Conservation (phyloP, 2,888 invertebrate genomes). For the Platypus cylindrus region DNA sequence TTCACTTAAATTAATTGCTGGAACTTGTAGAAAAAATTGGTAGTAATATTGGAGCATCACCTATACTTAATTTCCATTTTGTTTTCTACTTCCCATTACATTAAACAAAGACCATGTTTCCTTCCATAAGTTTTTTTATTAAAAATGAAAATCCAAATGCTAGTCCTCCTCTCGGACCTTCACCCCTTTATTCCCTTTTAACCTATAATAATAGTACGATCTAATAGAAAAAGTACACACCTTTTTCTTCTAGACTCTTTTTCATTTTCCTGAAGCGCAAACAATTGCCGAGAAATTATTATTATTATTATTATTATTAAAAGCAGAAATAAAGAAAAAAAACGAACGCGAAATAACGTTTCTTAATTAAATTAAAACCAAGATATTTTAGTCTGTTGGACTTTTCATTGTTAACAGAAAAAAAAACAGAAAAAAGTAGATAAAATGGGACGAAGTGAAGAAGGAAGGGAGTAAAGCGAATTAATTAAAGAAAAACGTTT, state of each 20-base stretch:
- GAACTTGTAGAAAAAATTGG: too few relatives aligned
- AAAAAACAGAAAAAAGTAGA: slow-evolving; percentile 1
- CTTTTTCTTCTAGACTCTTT: slow-evolving; percentile 5
- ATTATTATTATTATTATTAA: too few relatives aligned
- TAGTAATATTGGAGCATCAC: too few relatives aligned
- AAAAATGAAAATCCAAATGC: too few relatives aligned
- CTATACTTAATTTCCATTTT: too few relatives aligned
- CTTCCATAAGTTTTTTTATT: too few relatives aligned
- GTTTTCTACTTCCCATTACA: too few relatives aligned
- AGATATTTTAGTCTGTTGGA: slow-evolving; percentile 21
- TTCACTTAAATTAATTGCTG: too few relatives aligned
- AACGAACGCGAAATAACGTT: slow-evolving; percentile 23
- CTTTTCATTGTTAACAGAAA: too few relatives aligned
- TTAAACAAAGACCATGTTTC: too few relatives aligned
- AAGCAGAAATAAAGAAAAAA: slow-evolving; percentile 11
- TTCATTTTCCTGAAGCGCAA: slow-evolving; percentile 7
- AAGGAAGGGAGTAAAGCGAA: slow-evolving; percentile 16
- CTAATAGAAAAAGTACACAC: slow-evolving; percentile 17
- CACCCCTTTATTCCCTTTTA: too few relatives aligned
- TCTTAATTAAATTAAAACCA: slow-evolving; percentile 33
- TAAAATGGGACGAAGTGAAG: neutral
- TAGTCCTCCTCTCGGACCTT: too few relatives aligned
- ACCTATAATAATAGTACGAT: slow-evolving; percentile 8
- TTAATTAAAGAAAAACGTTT: slow-evolving; percentile 33
- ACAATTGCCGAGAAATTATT: slow-evolving; percentile 14